Conservation (phyloP, 2,797 vertebrate genomes). For the Phylloscopus collybita region DNA sequence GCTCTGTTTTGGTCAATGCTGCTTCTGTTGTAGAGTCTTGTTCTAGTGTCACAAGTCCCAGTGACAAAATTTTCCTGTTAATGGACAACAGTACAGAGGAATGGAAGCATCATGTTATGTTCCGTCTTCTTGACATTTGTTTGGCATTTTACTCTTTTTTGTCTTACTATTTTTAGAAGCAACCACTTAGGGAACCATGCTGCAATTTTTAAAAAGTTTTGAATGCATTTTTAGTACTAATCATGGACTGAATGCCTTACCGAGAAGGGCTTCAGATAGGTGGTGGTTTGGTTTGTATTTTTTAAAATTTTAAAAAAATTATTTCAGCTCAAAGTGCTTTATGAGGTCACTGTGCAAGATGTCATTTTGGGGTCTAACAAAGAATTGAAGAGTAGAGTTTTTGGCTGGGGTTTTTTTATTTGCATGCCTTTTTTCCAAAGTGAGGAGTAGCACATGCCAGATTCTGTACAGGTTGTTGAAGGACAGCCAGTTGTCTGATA, state of each 20-base stretch:
- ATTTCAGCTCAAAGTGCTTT: conserved; percentile 12
- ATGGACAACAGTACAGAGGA: neutral
- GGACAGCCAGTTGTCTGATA: conserved; percentile 7
- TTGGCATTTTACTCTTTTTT: neutral
- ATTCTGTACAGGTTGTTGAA: neutral
- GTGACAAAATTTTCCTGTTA: neutral
- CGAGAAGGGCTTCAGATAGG: neutral
- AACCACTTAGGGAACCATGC: neutral
- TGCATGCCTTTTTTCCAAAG: neutral
- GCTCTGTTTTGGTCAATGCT: neutral
- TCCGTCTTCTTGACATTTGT: neutral
- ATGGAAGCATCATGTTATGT: neutral
- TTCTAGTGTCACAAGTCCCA: neutral
- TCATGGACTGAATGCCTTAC: neutral
- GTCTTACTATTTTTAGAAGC: neutral
- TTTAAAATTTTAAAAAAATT: neutral
- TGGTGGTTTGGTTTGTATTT: neutral
- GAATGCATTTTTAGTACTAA: neutral
- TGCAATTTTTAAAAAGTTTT: neutral
- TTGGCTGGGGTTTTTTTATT: neutral
- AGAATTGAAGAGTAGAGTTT: neutral
- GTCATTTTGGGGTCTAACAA: neutral
- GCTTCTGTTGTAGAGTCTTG: neutral
- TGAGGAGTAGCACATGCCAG: neutral
- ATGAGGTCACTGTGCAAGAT: neutral